A percentile compares a stretch with the other conserved stretches of the same genome.
phyloP scores from a whole-genome alignment of 2,797 vertebrate species.

The Cryptoblepharus egeriae region DNA sequence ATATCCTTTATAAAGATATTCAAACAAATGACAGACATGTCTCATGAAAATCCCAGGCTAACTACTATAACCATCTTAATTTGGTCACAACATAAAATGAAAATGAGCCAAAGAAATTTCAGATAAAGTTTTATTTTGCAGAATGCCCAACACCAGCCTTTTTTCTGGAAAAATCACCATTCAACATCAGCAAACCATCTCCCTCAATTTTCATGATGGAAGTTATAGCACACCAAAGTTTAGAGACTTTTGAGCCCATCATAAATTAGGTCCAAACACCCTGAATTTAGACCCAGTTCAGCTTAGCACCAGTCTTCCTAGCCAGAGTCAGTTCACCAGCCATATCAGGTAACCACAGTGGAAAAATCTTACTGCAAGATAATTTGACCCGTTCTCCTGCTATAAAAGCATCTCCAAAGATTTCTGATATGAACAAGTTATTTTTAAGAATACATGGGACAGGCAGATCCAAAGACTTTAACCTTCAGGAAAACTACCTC shows the following conservation, averaged over 20 bases:
- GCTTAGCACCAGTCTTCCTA: neutral
- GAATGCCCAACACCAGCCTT: neutral
- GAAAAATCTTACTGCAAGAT: too few species aligned
- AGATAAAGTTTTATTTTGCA: neutral
- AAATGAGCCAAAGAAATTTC: neutral
- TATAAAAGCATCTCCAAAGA: neutral
- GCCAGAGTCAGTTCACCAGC: neutral
- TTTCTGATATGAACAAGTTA: too few species aligned
- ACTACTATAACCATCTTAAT: neutral
- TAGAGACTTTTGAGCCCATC: neutral
- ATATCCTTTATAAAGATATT: neutral
- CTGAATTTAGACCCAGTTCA: neutral
- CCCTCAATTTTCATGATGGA: neutral
- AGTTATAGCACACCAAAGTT: neutral
- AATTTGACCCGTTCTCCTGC: too few species aligned
- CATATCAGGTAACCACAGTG: neutral
- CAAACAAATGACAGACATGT: neutral
- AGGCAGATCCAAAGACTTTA: too few species aligned
- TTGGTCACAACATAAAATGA: neutral
- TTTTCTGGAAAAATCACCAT: neutral
- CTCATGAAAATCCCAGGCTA: neutral
- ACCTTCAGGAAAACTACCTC: too few species aligned
- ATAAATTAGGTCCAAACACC: neutral
- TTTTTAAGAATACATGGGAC: too few species aligned
- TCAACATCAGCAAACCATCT: neutral